Evolutionary conservation across 2,113 vertebrate species (phyloP).

Genomic region (Dasypus novemcinctus): DNA sequence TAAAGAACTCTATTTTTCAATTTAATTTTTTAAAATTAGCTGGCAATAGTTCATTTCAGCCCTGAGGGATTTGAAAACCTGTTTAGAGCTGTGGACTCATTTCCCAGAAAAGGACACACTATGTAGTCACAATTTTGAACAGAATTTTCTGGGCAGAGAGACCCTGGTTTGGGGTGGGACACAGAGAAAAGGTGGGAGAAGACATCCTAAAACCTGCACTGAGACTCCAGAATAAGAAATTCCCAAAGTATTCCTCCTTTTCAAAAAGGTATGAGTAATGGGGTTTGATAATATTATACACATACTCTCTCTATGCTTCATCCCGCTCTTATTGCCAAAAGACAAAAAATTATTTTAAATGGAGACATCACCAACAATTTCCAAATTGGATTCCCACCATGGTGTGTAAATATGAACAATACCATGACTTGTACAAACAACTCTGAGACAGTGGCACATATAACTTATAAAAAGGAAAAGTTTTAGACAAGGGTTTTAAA

Average conservation of each 20-base stretch:
- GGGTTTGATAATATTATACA: background rate
- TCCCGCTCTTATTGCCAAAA: background rate
- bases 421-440: background rate
- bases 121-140: background rate
- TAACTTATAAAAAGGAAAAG: background rate
- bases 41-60: background rate
- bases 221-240: background rate
- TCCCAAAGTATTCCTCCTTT: background rate
- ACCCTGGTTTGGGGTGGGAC: background rate
- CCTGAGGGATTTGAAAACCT: background rate
- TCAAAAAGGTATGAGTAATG: background rate
- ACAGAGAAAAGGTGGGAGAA: background rate
- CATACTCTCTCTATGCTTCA: background rate
- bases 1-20: background rate
- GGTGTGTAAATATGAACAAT: background rate
- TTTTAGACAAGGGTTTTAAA: background rate
- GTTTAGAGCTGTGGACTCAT: background rate
- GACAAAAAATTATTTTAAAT: background rate
- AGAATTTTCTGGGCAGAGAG: background rate
- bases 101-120: background rate
- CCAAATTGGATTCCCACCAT: background rate
- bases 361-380: background rate
- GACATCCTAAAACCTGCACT: background rate
- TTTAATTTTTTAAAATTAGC: background rate
- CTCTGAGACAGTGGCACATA: background rate